These are phyloP conservation scores for Drosophila kepulauana DNA, from an alignment of 1,140 invertebrate species.

Conservation along the genomic window DNA sequence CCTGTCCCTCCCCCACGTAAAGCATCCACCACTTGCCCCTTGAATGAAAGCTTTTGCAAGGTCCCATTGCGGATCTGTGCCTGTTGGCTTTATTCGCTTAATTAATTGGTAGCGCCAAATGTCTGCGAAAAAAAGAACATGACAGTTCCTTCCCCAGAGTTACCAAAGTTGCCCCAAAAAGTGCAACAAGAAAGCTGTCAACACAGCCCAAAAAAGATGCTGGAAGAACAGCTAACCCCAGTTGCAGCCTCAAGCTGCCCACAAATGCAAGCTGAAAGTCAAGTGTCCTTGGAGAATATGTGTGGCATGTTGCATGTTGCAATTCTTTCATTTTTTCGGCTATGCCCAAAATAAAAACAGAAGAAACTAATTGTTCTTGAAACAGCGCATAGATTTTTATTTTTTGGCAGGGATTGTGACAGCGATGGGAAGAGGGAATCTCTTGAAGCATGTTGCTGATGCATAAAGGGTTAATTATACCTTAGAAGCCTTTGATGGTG, in stretches of 20 bases:
- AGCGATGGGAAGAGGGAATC: conserved; percentile 17
- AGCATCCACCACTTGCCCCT: conserved; percentile 9
- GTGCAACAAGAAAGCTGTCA: conserved; percentile 65
- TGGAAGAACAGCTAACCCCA: conserved; percentile 12
- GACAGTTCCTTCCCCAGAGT: conserved; percentile 17
- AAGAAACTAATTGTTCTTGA: conserved; percentile 62
- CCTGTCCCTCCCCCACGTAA: not conserved
- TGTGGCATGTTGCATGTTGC: conserved; percentile 66
- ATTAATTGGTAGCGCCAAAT: conserved; percentile 80
- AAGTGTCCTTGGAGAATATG: conserved; percentile 81
- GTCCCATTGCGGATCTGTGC: conserved; percentile 54
- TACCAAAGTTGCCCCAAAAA: not conserved
- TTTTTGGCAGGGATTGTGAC: conserved; percentile 22
- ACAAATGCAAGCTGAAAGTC: conserved; percentile 67
- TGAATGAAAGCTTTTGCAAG: conserved; percentile 58
- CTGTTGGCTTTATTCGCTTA: conserved; percentile 81
- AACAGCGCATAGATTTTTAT: conserved; percentile 32
- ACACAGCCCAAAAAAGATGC: conserved; percentile 42
- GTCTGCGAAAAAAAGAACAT: conserved; percentile 53
- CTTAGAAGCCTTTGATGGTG: conserved; percentile 53
- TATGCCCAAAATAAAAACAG: conserved; percentile 55
- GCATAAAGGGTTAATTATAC: conserved; percentile 77
- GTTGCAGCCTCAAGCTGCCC: conserved; percentile 37
- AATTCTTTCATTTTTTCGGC: conserved; percentile 82
- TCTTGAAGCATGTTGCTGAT: conserved; percentile 67